These are phyloP conservation scores for Eurypyga helias DNA, from an alignment of 2,113 vertebrate genomes.

Conservation along the genomic window DNA sequence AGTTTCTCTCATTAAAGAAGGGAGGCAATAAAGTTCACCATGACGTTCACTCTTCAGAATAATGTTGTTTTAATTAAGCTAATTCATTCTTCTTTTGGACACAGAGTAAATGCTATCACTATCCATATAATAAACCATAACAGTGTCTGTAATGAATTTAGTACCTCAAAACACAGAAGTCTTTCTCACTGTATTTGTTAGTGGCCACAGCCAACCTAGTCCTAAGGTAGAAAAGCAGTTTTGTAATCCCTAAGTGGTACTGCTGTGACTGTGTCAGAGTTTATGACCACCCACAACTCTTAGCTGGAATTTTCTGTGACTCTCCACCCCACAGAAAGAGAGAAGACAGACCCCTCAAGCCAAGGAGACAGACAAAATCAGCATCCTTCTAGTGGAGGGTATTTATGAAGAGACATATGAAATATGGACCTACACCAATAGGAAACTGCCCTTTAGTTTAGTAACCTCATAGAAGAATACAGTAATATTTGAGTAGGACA, in stretches of 20 bases:
- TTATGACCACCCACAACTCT: not conserved
- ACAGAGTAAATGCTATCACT: not conserved
- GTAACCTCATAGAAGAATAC: not conserved
- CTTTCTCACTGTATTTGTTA: not conserved
- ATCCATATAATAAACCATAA: not conserved
- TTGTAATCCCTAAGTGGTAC: not conserved
- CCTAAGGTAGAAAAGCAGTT: not conserved
- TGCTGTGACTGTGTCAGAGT: not conserved
- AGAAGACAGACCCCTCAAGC: not conserved
- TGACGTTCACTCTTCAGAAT: not conserved
- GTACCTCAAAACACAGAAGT: not conserved
- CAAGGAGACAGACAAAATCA: not conserved
- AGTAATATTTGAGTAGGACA: not conserved
- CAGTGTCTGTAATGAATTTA: not conserved
- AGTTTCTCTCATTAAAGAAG: not conserved
- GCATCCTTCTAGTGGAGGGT: accelerated
- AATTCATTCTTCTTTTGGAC: not conserved
- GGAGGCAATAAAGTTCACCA: not conserved
- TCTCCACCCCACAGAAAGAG: not conserved
- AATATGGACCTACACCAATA: not conserved
- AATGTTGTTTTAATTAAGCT: not conserved
- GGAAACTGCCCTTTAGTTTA: not conserved
- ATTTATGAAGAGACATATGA: not conserved
- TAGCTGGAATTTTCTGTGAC: not conserved
- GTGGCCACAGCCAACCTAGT: not conserved